Percentiles rank a stretch among this genome's conserved stretches.
phyloP scores from a whole-genome alignment of 2,888 invertebrate genomes.

The Cancer borealis region DNA sequence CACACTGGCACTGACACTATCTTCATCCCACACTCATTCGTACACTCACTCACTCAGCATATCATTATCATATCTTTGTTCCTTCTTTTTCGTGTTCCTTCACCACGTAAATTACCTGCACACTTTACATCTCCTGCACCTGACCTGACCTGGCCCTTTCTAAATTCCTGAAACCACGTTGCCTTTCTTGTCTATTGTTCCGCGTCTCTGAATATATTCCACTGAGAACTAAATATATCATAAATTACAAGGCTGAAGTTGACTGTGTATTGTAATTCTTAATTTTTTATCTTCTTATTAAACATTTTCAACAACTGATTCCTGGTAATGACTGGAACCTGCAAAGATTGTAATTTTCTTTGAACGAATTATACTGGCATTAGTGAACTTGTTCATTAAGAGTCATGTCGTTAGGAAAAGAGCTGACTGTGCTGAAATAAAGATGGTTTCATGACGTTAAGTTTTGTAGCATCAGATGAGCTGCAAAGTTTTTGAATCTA shows the following conservation, averaged over 20 bases:
- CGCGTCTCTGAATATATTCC: not conserved
- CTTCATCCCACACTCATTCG: not conserved
- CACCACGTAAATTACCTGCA: no score
- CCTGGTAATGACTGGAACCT: slow-evolving; percentile 14
- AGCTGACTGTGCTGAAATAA: not conserved
- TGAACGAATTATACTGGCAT: not conserved
- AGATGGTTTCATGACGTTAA: not conserved
- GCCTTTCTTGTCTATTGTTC: not conserved
- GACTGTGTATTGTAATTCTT: no score
- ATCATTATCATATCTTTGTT: not conserved
- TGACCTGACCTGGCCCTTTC: no score
- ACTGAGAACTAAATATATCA: not conserved
- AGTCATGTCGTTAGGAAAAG: not conserved
- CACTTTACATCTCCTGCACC: no score
- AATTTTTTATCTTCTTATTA: no score
- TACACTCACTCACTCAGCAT: not conserved
- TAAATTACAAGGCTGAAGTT: no score
- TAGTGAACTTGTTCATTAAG: not conserved
- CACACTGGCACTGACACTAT: not conserved
- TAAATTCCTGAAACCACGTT: not conserved
- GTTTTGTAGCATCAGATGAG: not conserved
- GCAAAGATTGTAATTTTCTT: slow-evolving; percentile 21
- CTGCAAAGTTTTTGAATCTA: no score
- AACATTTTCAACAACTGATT: not conserved
- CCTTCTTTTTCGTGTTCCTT: no score